These are phyloP conservation scores for Phortica okadai DNA, from an alignment of 2,888 invertebrate species.

Conservation along the genomic window DNA sequence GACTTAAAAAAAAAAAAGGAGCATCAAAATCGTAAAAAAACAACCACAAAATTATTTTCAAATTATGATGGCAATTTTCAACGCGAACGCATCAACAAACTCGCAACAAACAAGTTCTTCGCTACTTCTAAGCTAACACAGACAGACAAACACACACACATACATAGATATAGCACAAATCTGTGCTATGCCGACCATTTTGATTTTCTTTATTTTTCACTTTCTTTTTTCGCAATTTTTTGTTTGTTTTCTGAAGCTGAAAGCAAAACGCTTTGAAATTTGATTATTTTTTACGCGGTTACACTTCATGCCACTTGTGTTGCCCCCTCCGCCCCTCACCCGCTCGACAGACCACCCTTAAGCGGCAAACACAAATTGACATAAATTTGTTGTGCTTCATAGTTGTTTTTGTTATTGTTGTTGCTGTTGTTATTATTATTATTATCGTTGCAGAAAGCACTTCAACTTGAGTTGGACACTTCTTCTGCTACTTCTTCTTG, in stretches of 20 bases:
- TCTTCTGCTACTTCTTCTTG: background rate
- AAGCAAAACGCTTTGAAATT: conserved; percentile 51
- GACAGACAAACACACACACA: too few species aligned
- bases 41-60: conserved; percentile 62
- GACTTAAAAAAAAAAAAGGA: conserved; percentile 39
- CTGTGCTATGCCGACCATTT: background rate
- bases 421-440: conserved; percentile 35
- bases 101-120: background rate
- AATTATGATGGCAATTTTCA: conserved; percentile 65
- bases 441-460: background rate
- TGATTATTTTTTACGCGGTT: conserved; percentile 65
- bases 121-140: background rate
- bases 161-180: background rate
- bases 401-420: conserved; percentile 40
- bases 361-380: conserved; percentile 49
- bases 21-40: conserved; percentile 35
- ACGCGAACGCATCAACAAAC: conserved; percentile 8
- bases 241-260: background rate
- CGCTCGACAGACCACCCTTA: too few species aligned
- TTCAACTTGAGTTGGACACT: conserved; percentile 1
- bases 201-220: background rate
- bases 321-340: background rate
- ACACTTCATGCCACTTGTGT: conserved; percentile 55
- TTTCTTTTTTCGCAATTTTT: background rate
- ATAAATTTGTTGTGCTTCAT: conserved; percentile 51